Percentiles rank a stretch among this genome's conserved stretches.
Evolutionary conservation across 2,888 invertebrate genomes (phyloP).

Genomic region (Corbicula japonica): DNA sequence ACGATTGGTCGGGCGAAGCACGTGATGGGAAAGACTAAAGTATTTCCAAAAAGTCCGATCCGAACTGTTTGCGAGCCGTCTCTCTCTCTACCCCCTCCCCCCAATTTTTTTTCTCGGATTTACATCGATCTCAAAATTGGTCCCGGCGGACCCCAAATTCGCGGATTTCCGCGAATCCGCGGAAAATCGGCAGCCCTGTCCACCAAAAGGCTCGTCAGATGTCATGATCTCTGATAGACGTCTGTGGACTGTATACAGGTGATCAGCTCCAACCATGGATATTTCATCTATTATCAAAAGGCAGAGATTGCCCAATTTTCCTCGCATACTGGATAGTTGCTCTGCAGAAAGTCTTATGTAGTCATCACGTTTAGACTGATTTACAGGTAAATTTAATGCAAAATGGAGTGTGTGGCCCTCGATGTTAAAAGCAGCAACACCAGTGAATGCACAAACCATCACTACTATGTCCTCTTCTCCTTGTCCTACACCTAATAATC

Average conservation of each 20-base stretch:
- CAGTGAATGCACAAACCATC: conserved; percentile 21
- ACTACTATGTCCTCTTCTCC: conserved; percentile 15
- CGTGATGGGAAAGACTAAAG: too few species aligned
- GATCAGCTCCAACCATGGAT: conserved; percentile 54
- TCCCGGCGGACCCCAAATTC: too few species aligned
- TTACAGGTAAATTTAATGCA: conserved; percentile 14
- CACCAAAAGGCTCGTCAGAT: conserved; percentile 37
- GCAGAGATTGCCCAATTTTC: conserved; percentile 14
- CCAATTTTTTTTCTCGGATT: too few species aligned
- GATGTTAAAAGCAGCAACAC: conserved; percentile 23
- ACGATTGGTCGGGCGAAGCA: too few species aligned
- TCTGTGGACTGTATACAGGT: conserved; percentile 43
- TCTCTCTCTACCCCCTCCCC: too few species aligned
- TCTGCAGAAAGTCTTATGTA: conserved; percentile 20
- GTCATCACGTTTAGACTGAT: conserved; percentile 2
- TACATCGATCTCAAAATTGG: too few species aligned
- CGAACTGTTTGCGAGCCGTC: too few species aligned
- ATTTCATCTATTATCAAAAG: conserved; percentile 30
- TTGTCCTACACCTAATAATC: neutral
- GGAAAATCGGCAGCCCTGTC: too few species aligned
- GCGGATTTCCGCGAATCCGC: too few species aligned
- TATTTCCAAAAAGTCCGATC: too few species aligned
- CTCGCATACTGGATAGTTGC: conserved; percentile 7
- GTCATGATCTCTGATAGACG: conserved; percentile 41
- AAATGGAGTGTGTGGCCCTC: conserved; percentile 21